Base-by-base conservation (phyloP, 2,113 vertebrate genomes). In the Tonatia bakeri region DNA sequence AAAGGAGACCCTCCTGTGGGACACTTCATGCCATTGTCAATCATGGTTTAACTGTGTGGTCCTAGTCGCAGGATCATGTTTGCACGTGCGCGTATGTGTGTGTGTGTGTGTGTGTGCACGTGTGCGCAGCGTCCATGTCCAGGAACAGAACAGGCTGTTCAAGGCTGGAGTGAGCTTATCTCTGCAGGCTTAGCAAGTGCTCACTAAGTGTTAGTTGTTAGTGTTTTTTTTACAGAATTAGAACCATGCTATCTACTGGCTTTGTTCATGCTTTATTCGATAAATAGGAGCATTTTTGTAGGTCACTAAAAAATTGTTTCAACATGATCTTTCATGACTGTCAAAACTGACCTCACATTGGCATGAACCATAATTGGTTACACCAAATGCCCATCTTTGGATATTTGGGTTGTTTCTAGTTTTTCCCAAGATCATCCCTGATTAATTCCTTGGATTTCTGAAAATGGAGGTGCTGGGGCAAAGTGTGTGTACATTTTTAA, bases 231-330 rank as follows among this genome's bases (percentile, higher is more conserved):
- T 91, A 95, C 33, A 45, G 88, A 77, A 94, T 94, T 90, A 75
- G 72, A 82, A 88, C 81, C 61, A 31, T 31, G 22, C 81, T 95
- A 15, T 92, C 54, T 75, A n/a, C 72, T 90, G 64, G 15, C 56
- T 94, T 93, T 96, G 16, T 87, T 73, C 56, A 70, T 96, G 38
- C 70, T 93, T 92, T 95, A 87, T 80, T 96, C 75, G 76, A 81
- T 84, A 83, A 92, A 56, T 40, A 72, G 69, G 65, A 72, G 7
- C 28, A 38, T 76, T 94, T 93, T 85, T 87, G 56, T 77, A 81
- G 67, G 47, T 75, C 61, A 81, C 50, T 85, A 65, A 47, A 92
- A 90, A 87, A 87, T 52, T 88, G n/a, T 88, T 91, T 95, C 65
- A 91, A 91, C 31, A 69, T 50, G 45, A 77, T 73, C 20, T 87